Percentiles rank a stretch among this genome's conserved stretches.
Evolutionary conservation across 2,797 vertebrate species (phyloP).

Genomic region (Bufotes viridis): DNA sequence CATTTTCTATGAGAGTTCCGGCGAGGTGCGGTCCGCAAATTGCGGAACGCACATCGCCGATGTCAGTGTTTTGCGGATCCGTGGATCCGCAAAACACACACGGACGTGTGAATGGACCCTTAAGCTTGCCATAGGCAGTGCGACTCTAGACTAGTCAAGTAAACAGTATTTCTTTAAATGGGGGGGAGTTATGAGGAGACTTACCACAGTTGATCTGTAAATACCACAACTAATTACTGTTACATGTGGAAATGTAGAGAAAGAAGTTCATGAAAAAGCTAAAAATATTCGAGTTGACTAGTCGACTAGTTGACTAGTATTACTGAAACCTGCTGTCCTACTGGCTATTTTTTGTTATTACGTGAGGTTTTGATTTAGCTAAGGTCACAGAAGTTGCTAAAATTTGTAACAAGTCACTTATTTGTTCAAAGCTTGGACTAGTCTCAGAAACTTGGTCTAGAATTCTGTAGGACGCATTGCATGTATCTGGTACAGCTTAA

Average conservation of each 20-base stretch:
- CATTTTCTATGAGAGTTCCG: no score
- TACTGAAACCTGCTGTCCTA: background rate
- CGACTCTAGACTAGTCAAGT: background rate
- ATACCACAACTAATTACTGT: background rate
- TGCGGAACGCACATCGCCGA: no score
- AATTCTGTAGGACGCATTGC: background rate
- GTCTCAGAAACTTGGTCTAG: background rate
- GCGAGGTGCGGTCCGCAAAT: no score
- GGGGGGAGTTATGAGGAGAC: background rate
- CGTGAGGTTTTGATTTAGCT: background rate
- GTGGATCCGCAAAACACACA: no score
- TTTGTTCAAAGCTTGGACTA: background rate
- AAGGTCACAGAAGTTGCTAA: background rate
- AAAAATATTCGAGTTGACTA: no score
- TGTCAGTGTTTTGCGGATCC: no score
- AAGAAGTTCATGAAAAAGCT: background rate
- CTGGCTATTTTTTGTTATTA: background rate
- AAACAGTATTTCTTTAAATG: slow-evolving; percentile 18
- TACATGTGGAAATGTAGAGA: background rate
- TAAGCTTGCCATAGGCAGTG: slow-evolving; percentile 30
- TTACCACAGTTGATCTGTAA: slow-evolving; percentile 1
- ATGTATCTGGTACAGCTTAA: background rate
- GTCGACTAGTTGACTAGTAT: no score
- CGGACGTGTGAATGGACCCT: no score
- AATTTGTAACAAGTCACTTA: background rate